phyloP scores from a whole-genome alignment of 2,797 vertebrate genomes.

The Clarias pachynema region DNA sequence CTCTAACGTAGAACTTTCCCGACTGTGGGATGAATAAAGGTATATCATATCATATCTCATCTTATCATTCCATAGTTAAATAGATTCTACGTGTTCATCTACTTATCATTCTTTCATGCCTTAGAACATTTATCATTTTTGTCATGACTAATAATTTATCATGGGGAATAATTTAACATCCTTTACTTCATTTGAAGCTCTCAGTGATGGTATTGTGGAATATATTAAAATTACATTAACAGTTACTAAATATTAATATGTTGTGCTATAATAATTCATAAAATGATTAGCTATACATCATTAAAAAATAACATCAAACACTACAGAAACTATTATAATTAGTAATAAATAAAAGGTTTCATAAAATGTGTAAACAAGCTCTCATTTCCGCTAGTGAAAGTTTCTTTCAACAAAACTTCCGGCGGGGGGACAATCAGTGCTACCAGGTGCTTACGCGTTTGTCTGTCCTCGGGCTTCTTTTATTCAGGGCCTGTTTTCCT shows the following conservation, averaged over 20 bases:
- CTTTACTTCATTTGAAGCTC: neutral
- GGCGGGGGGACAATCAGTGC: conserved; percentile 58
- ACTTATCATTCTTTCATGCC: neutral
- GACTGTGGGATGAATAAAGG: too few relatives aligned
- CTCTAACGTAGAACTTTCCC: too few relatives aligned
- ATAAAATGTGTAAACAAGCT: neutral
- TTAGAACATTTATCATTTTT: neutral
- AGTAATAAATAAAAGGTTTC: neutral
- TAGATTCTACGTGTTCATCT: neutral
- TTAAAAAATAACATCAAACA: neutral
- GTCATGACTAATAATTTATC: neutral
- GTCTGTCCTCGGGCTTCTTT: conserved; percentile 42
- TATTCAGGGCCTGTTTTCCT: conserved; percentile 48
- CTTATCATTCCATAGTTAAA: too few relatives aligned
- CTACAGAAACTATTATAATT: neutral
- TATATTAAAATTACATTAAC: neutral
- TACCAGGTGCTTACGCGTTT: conserved; percentile 41
- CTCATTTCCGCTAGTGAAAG: conserved; percentile 63
- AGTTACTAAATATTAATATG: neutral
- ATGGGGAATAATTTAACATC: neutral
- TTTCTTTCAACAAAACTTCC: conserved; percentile 54
- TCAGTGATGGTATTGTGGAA: too few relatives aligned
- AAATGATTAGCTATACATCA: neutral
- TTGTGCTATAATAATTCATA: neutral
- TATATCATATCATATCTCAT: too few relatives aligned